Evolutionary conservation across 2,113 vertebrate genomes (phyloP).

Genomic region (Fregata magnificens): DNA sequence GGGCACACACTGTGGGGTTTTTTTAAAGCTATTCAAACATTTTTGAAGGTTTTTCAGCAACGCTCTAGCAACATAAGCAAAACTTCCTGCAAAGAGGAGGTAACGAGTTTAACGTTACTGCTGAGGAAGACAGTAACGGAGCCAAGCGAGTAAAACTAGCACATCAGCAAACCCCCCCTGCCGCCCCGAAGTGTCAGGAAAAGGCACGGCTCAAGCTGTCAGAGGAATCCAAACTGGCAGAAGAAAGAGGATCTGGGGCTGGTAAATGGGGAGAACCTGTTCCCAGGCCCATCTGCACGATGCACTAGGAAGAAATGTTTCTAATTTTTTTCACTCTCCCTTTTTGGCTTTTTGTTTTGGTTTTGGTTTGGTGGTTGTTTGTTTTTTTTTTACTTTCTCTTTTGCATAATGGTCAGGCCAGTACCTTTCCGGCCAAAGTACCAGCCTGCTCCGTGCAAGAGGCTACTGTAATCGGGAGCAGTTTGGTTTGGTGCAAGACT

Average conservation of each 20-base stretch:
- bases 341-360: not conserved
- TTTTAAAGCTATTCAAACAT: conserved; percentile 26
- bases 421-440: not conserved
- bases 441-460: not conserved
- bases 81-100: conserved; percentile 16
- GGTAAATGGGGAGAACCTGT: not conserved
- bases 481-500: not conserved
- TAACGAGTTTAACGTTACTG: conserved; percentile 36
- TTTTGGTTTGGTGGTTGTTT: not conserved
- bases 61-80: conserved; percentile 8
- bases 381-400: not conserved
- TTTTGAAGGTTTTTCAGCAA: conserved; percentile 2
- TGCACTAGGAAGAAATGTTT: not conserved
- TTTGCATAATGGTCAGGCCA: not conserved
- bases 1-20: not conserved
- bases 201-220: not conserved
- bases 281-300: not conserved
- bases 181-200: not conserved
- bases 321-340: not conserved
- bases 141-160: not conserved
- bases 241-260: not conserved
- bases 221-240: not conserved
- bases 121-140: not conserved
- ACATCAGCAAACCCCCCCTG: not conserved
- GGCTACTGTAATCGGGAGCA: not conserved